Conservation (phyloP, 2,888 invertebrate species). For the Lysandra bellargus region DNA sequence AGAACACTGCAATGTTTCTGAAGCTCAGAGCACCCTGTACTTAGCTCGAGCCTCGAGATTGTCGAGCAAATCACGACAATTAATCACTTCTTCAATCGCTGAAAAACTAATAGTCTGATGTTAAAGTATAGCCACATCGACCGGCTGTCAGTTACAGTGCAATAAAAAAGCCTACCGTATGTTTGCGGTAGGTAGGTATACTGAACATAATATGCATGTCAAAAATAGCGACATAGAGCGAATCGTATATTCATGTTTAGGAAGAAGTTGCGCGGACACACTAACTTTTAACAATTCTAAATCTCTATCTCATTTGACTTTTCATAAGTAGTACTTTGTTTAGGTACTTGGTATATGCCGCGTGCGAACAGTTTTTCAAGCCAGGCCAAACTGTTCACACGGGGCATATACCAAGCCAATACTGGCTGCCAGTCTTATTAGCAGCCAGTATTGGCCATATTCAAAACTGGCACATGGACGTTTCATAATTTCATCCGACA, state of each 20-base stretch:
- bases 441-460: too few species aligned
- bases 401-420: too few species aligned
- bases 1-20: neutral
- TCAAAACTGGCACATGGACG: too few species aligned
- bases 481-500: too few species aligned
- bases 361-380: too few species aligned
- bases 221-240: neutral
- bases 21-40: neutral
- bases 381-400: too few species aligned
- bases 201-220: neutral
- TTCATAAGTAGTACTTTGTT: too few species aligned
- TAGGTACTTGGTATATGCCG: too few species aligned
- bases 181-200: neutral
- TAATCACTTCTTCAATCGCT: neutral
- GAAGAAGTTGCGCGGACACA: too few species aligned
- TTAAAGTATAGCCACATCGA: neutral
- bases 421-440: too few species aligned
- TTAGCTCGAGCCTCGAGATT: neutral
- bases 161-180: neutral
- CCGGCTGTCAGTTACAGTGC: neutral
- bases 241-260: neutral
- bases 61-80: neutral
- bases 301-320: too few species aligned
- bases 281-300: too few species aligned
- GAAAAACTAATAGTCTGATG: neutral